Percentiles rank a stretch among this genome's conserved stretches.
phyloP scores from a whole-genome alignment of 1,140 invertebrate genomes.

The Drosophila cardini region DNA sequence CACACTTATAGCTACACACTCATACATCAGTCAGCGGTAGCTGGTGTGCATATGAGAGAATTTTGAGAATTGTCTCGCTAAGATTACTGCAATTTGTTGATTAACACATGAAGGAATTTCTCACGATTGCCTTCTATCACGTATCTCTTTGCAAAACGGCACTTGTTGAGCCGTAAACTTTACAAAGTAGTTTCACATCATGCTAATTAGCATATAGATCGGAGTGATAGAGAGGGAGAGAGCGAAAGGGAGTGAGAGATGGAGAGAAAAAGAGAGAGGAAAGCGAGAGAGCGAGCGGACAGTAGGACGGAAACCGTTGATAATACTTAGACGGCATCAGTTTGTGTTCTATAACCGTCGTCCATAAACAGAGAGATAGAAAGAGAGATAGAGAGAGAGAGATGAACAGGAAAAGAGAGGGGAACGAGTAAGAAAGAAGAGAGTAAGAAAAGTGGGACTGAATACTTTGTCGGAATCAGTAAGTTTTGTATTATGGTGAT shows the following conservation, averaged over 20 bases:
- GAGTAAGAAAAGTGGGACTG: no score
- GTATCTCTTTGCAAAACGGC: background rate
- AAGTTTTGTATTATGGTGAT: no score
- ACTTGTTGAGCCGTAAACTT: conserved; percentile 1
- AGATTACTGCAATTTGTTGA: conserved; percentile 11
- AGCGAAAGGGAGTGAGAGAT: background rate
- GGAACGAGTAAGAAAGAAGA: no score
- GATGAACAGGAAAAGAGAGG: no score
- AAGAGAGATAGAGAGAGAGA: background rate
- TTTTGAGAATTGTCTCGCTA: background rate
- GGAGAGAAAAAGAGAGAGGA: background rate
- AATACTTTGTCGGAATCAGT: no score
- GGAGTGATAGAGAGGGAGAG: no score
- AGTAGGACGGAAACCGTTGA: no score
- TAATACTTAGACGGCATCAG: no score
- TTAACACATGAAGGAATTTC: conserved; percentile 4
- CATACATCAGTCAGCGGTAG: background rate
- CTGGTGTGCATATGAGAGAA: background rate
- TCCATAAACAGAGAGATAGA: no score
- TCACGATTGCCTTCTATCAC: background rate
- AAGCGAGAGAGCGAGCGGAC: conserved; percentile 1
- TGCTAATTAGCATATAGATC: background rate
- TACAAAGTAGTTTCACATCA: background rate
- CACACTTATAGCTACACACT: background rate
- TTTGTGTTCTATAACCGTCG: no score